A percentile compares a stretch with the other conserved stretches of the same genome.
phyloP scores from a whole-genome alignment of 2,113 vertebrate species.

The Microtus oregoni region DNA sequence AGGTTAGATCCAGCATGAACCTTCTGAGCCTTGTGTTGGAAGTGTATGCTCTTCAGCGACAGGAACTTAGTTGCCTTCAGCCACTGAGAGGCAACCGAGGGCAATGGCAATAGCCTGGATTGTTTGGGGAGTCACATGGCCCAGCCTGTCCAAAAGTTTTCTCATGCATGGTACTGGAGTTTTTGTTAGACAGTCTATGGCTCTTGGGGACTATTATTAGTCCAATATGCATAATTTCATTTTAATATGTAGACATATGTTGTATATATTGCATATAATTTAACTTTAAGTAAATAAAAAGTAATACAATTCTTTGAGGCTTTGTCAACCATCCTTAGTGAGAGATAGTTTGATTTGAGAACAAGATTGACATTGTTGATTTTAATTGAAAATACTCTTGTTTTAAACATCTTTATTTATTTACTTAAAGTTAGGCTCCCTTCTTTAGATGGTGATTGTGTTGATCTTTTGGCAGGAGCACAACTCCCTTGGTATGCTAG shows the following conservation, averaged over 20 bases:
- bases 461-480: not conserved
- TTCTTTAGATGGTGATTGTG: conserved; percentile 16
- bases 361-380: not conserved
- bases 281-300: not conserved
- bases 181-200: not conserved
- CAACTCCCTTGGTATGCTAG: not conserved
- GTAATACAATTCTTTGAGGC: not conserved
- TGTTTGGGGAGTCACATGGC: not conserved
- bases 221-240: not conserved
- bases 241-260: not conserved
- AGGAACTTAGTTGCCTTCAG: not conserved
- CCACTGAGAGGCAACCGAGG: not conserved
- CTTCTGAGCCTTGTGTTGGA: not conserved
- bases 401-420: not conserved
- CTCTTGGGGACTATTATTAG: not conserved
- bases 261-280: not conserved
- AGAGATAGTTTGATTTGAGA: not conserved
- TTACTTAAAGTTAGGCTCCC: not conserved
- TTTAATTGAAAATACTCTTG: not conserved
- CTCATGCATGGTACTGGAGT: not conserved
- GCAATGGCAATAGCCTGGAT: not conserved
- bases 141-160: not conserved
- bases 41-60: not conserved
- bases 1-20: not conserved
- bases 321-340: not conserved